A percentile compares a stretch with the other conserved stretches of the same genome.
These are phyloP conservation scores for Strongylocentrotus purpuratus DNA, from an alignment of 35 echinoderm and acorn worm species.

Conservation along the genomic window DNA sequence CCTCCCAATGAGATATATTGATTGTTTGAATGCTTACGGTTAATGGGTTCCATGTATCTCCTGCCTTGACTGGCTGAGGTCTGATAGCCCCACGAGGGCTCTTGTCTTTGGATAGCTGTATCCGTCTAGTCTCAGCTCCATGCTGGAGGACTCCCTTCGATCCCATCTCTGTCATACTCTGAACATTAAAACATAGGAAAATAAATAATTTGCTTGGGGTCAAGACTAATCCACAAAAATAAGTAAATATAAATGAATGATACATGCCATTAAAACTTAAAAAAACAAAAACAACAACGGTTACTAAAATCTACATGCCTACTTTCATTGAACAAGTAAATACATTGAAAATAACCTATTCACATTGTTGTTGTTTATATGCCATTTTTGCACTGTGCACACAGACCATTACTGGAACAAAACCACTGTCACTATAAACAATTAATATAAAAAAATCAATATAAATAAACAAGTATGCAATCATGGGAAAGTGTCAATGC, in stretches of 20 bases:
- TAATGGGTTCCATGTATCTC: conserved; percentile 36
- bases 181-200: not conserved
- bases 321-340: not conserved
- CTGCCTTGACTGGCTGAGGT: conserved; percentile 35
- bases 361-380: not conserved
- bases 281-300: too few relatives aligned
- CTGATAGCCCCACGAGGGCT: conserved; percentile 36
- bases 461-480: not conserved
- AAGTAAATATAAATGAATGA: too few relatives aligned
- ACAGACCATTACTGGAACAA: not conserved
- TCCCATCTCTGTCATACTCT: conserved; percentile 89
- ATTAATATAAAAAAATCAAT: not conserved
- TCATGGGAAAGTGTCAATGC: not conserved
- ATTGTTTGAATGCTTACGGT: conserved; percentile 1
- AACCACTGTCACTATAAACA: not conserved
- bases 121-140: conserved; percentile 49
- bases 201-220: too few relatives aligned
- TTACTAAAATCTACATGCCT: too few relatives aligned
- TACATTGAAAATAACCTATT: not conserved
- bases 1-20: not conserved
- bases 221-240: too few relatives aligned
- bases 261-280: too few relatives aligned
- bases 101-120: conserved; percentile 49
- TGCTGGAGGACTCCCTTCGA: conserved; percentile 76
- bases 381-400: not conserved